phyloP scores from a whole-genome alignment of 1,140 invertebrate genomes.

The Heliothis subflexa region DNA sequence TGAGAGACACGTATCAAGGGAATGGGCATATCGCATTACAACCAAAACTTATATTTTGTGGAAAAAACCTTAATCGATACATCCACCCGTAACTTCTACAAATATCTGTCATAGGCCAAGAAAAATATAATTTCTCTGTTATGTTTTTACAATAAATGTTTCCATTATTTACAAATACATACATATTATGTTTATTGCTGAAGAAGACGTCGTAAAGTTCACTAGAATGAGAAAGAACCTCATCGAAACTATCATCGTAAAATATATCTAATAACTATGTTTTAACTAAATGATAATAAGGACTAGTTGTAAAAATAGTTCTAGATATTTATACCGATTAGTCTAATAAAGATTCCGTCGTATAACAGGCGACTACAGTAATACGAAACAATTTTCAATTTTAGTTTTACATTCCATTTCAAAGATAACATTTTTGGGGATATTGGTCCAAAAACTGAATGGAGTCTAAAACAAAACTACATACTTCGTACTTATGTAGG shows the following conservation, averaged over 20 bases:
- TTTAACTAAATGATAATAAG: slow-evolving; percentile 77
- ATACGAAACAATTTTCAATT: slow-evolving; percentile 21
- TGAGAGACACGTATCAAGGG: slow-evolving; percentile 29
- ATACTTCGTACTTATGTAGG: slow-evolving; percentile 13
- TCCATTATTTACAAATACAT: slow-evolving; percentile 83
- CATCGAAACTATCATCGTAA: slow-evolving; percentile 70
- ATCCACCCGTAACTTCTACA: slow-evolving; percentile 71
- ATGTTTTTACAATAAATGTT: slow-evolving; percentile 81
- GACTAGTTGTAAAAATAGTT: slow-evolving; percentile 83
- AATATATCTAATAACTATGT: slow-evolving; percentile 76
- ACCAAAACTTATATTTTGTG: slow-evolving; percentile 11
- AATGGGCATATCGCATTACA: slow-evolving; percentile 16
- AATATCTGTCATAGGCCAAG: slow-evolving; percentile 76
- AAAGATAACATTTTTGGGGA: slow-evolving; percentile 2
- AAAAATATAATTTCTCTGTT: slow-evolving; percentile 85
- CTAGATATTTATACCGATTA: slow-evolving; percentile 60
- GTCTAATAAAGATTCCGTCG: slow-evolving; percentile 37
- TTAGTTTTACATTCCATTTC: slow-evolving; percentile 16
- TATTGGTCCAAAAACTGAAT: neutral
- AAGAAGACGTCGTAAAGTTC: slow-evolving; percentile 75
- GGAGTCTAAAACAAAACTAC: slow-evolving; percentile 30
- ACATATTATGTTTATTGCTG: slow-evolving; percentile 81
- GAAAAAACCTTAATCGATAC: slow-evolving; percentile 42
- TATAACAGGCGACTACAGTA: slow-evolving; percentile 36
- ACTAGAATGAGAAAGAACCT: slow-evolving; percentile 70